These are phyloP conservation scores for Synergus itoensis DNA, from an alignment of 2,888 invertebrate genomes.

Conservation along the genomic window DNA sequence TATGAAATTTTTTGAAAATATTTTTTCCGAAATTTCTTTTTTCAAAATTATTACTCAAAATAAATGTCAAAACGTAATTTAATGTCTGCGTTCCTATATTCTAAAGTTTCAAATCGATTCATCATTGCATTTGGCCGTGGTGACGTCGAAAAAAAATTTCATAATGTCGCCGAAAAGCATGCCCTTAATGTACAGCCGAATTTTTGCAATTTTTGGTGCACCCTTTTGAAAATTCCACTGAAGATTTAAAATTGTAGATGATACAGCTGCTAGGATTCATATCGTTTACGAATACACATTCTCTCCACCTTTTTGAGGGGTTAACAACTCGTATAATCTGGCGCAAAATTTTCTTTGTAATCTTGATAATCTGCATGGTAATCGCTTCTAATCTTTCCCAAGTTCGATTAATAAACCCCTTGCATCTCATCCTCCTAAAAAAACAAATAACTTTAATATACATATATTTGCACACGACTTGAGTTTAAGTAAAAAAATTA, in stretches of 20 bases:
- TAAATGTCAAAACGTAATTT: too few relatives aligned
- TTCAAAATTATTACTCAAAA: too few relatives aligned
- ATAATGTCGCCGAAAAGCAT: too few relatives aligned
- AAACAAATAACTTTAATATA: constrained; percentile 12
- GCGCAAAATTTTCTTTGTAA: background rate
- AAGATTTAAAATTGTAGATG: constrained; percentile 9
- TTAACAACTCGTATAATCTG: background rate
- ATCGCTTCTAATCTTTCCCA: background rate
- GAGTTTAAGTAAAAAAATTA: background rate
- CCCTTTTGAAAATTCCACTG: constrained; percentile 18
- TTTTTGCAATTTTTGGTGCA: constrained; percentile 10
- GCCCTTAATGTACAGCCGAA: background rate
- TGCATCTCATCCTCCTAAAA: constrained; percentile 8
- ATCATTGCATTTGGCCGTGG: too few relatives aligned
- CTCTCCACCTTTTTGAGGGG: background rate
- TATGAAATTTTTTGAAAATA: too few relatives aligned
- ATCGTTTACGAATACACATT: background rate
- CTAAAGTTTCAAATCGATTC: too few relatives aligned
- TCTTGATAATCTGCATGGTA: background rate
- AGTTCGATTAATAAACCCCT: background rate
- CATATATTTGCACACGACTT: background rate
- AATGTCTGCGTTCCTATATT: too few relatives aligned
- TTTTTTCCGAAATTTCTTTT: too few relatives aligned
- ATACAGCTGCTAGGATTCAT: constrained; percentile 24
- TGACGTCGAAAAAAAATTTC: too few relatives aligned